Evolutionary conservation across 1,140 invertebrate genomes (phyloP), one percentile per base, ranked within the genome.

Genomic region (Telenomus remus): DNA sequence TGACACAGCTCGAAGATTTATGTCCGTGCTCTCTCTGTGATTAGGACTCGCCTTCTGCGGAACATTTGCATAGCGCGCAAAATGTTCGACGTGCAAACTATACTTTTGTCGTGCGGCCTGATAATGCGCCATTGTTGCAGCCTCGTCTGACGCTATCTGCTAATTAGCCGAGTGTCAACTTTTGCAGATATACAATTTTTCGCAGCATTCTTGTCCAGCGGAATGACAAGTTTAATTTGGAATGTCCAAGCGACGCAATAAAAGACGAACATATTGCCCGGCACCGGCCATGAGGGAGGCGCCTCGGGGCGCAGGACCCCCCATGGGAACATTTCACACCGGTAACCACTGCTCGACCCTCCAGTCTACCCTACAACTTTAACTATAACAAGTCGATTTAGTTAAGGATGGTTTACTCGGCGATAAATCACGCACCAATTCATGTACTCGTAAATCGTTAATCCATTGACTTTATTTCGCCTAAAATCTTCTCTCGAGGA

Each of bases 321-420:
- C 85, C 86, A 87, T 88, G 86, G 86, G 86, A 88, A 88, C 80
- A 88, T 88, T 88, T 87, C 86, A 87, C 86, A 86, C 86, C 86
- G 86, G 86, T 87, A 88, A 88, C 86, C 86, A 83, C 85, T 81
- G 80, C 80, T 65, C 82, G 77, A 80, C 83, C 79, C 71, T 61
- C 51, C 68, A 48, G 44, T 66, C 54, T 49, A 76, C 79, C 80
- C 69, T 54, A 50, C 74, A 66, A 79, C 79, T 85, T 85, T 84
- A 81, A 80, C 84, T 84, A 82, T 82, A 84, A 79, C 79, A 82
- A 83, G 82, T 86, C 86, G 83, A 86, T 86, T 88, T 87, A 87
- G 86, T 87, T 81, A 85, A 86, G 85, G 86, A 87, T 85, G 85
- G 85, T 84, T 87, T 84, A 74, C 79, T 69, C 79, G 55, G 68